These are phyloP conservation scores for Bos taurus DNA, from an alignment of 2,113 vertebrate genomes.

Conservation along the genomic window ARS-UCD2.0 NC_037350.1:13390001-13390500, in stretches of 20 bases:
- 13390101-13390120: not conserved
- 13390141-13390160: not conserved
- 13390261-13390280: not conserved
- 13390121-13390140: not conserved
- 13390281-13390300: not conserved
- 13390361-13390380: not conserved
- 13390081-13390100: not conserved
- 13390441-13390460: not conserved
- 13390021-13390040: not conserved
- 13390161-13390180: not conserved
- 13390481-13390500: not conserved
- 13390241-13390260: not conserved
- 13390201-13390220: not conserved
- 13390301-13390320: not conserved
- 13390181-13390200: not conserved
- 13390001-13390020: not conserved
- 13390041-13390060: not conserved
- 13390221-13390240: not conserved
- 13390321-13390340: not conserved
- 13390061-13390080: not conserved
- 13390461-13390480: not conserved
- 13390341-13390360: not conserved
- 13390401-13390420: not conserved
- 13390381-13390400: not conserved
- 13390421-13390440: not conserved